Percentiles rank a stretch among this genome's conserved stretches.
phyloP scores from a whole-genome alignment of 2,888 invertebrate genomes.

The Aphidoletes aphidimyza region DNA sequence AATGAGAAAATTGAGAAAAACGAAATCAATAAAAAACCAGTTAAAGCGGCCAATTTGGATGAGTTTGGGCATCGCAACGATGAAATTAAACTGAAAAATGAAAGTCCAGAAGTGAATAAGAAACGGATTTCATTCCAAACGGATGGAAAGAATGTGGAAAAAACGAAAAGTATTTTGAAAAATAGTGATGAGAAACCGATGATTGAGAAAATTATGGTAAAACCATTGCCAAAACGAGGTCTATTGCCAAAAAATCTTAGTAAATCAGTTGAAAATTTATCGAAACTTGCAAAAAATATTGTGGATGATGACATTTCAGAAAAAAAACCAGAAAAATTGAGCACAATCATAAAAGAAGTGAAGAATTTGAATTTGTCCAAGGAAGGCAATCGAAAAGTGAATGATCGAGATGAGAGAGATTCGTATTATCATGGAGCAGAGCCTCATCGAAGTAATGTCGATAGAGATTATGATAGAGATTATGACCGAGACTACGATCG shows the following conservation, averaged over 20 bases:
- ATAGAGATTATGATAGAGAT: neutral
- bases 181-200: neutral
- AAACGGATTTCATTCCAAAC: slow-evolving; percentile 42
- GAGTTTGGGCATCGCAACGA: slow-evolving; percentile 60
- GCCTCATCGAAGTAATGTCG: neutral
- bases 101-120: slow-evolving; percentile 14
- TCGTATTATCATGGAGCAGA: neutral
- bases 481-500: no score
- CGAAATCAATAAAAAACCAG: slow-evolving; percentile 55
- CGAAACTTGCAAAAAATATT: slow-evolving; percentile 55
- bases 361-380: slow-evolving; percentile 34
- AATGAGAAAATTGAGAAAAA: slow-evolving; percentile 11
- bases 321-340: neutral
- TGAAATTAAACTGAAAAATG: slow-evolving; percentile 57
- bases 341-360: slow-evolving; percentile 29
- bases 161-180: slow-evolving; percentile 27
- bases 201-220: slow-evolving; percentile 54
- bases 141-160: neutral
- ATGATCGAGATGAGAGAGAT: neutral
- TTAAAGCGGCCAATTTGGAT: slow-evolving; percentile 39
- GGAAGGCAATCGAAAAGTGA: neutral
- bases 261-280: slow-evolving; percentile 57
- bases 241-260: slow-evolving; percentile 55
- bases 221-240: slow-evolving; percentile 36
- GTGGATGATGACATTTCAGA: slow-evolving; percentile 55